Conservation (phyloP, 2,888 invertebrate species). For the Nowickia ferox region DNA sequence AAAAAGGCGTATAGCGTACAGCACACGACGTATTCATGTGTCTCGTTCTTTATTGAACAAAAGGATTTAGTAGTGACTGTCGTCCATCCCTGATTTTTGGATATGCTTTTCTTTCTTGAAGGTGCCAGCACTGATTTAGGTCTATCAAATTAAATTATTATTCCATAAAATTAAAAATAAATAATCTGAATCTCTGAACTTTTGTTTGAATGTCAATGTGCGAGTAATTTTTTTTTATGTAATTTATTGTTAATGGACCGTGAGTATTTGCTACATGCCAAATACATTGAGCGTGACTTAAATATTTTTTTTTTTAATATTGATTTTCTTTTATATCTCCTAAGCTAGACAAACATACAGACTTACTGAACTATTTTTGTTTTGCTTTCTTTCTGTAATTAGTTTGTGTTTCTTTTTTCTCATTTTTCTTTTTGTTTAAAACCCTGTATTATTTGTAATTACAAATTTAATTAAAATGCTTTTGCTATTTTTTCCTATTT, state of each 20-base stretch:
- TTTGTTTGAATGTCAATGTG: slow-evolving; percentile 8
- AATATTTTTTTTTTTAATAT: neutral
- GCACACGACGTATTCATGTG: too few species aligned
- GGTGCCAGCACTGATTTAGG: too few species aligned
- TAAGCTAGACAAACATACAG: slow-evolving; percentile 34
- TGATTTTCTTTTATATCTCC: neutral
- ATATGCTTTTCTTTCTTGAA: too few species aligned
- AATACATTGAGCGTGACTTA: neutral
- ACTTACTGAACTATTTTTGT: slow-evolving; percentile 27
- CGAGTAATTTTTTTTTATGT: too few species aligned
- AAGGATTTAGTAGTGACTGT: too few species aligned
- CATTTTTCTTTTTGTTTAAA: slow-evolving; percentile 20
- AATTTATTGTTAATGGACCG: neutral
- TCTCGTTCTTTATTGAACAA: too few species aligned
- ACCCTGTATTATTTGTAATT: slow-evolving; percentile 66
- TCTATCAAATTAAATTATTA: too few species aligned
- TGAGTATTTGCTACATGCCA: neutral
- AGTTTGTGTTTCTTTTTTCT: neutral
- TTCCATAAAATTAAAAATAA: neutral
- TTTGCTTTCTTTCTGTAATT: slow-evolving; percentile 10
- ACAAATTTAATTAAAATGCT: slow-evolving; percentile 49
- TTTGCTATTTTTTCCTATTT: slow-evolving; percentile 28
- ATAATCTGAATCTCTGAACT: slow-evolving; percentile 31
- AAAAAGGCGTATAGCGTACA: too few species aligned
- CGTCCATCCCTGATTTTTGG: too few species aligned